Evolutionary conservation across 2,113 vertebrate genomes (phyloP).

Genomic region (Zapus hudsonius): DNA sequence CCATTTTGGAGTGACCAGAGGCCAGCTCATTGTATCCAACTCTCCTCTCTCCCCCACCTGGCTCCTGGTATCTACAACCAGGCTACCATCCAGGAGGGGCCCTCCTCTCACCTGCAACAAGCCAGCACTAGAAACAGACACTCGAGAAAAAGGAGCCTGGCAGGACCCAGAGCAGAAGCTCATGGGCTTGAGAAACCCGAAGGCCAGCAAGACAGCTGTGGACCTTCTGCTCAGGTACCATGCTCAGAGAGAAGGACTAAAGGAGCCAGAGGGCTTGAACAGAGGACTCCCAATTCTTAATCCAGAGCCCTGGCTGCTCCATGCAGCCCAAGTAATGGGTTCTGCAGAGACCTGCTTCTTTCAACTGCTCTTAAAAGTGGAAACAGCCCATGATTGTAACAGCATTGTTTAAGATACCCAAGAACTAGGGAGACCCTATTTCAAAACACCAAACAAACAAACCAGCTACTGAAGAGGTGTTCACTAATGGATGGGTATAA

Average conservation of each 20-base stretch:
- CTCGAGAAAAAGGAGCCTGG: accelerated
- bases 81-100: not conserved
- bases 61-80: not conserved
- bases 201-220: not conserved
- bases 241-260: not conserved
- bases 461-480: not conserved
- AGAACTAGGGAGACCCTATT: not conserved
- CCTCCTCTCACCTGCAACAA: not conserved
- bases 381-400: not conserved
- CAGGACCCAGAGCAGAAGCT: not conserved
- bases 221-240: not conserved
- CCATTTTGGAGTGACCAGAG: not conserved
- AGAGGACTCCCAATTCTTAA: not conserved
- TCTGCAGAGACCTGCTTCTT: not conserved
- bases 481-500: not conserved
- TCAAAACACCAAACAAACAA: not conserved
- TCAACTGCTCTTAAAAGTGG: not conserved
- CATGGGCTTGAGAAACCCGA: not conserved
- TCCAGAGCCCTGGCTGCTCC: not conserved
- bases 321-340: not conserved
- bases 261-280: not conserved
- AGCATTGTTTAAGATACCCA: not conserved
- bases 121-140: not conserved
- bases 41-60: not conserved
- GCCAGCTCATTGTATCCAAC: not conserved